Conservation (phyloP, 2,888 invertebrate species). For the Microdon myrmicae region DNA sequence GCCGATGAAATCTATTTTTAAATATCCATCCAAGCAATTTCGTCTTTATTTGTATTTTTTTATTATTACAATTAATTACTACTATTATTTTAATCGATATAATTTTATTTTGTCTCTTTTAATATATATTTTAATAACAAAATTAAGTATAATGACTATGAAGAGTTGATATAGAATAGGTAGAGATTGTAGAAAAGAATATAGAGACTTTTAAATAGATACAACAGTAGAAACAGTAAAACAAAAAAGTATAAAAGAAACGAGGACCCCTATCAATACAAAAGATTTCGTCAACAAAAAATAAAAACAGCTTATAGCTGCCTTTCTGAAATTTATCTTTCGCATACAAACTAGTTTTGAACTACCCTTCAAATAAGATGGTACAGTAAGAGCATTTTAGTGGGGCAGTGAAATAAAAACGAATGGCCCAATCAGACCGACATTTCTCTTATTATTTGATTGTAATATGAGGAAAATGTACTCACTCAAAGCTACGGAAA, state of each 20-base stretch:
- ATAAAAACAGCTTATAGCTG: constrained; percentile 23
- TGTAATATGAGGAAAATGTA: no score
- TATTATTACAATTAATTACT: background rate
- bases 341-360: no score
- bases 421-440: no score
- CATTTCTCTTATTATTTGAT: no score
- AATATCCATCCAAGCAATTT: background rate
- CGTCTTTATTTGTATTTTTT: background rate
- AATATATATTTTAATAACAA: background rate
- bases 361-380: no score
- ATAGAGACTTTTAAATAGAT: background rate
- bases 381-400: no score
- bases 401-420: no score
- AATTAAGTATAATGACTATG: constrained; percentile 7
- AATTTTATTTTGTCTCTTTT: background rate
- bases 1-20: background rate
- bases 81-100: background rate
- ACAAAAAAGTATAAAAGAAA: constrained; percentile 5
- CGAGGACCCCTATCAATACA: no score
- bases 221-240: background rate
- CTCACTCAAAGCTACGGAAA: no score
- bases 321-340: no score
- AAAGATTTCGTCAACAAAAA: no score
- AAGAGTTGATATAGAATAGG: constrained; percentile 33
- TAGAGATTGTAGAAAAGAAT: constrained; percentile 30